Conservation (phyloP, 2,888 invertebrate genomes). For the Lasioglossum vierecki region DNA sequence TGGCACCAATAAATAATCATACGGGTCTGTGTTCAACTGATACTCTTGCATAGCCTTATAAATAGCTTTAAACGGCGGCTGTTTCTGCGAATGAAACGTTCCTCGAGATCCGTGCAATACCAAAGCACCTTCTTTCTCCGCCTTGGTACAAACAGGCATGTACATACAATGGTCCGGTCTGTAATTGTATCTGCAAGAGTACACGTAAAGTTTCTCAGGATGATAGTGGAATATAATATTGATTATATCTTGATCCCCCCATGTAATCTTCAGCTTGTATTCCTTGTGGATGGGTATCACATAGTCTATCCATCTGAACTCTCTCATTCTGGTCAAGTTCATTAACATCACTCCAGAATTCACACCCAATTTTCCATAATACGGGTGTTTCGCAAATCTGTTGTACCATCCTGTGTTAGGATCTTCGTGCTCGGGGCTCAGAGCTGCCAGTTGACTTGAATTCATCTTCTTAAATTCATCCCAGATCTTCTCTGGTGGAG, state of each 20-base stretch:
- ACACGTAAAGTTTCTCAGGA: slow-evolving; percentile 91
- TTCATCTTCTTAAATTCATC: slow-evolving; percentile 92
- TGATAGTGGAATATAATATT: slow-evolving; percentile 95
- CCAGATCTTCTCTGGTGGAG: slow-evolving; percentile 94
- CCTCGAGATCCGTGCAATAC: slow-evolving; percentile 95
- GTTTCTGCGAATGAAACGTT: slow-evolving; percentile 93
- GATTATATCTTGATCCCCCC: slow-evolving; percentile 99
- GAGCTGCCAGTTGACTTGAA: slow-evolving; percentile 92
- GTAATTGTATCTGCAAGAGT: slow-evolving; percentile 95
- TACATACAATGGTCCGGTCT: slow-evolving; percentile 99
- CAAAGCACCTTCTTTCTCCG: slow-evolving; percentile 90
- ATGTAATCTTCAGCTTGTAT: slow-evolving; percentile 94
- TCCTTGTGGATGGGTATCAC: slow-evolving; percentile 93
- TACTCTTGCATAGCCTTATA: slow-evolving; percentile 89
- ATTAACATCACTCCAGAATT: slow-evolving; percentile 99
- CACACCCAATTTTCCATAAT: slow-evolving; percentile 94
- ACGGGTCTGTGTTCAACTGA: slow-evolving; percentile 88
- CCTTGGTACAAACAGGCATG: slow-evolving; percentile 92
- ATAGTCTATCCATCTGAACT: slow-evolving; percentile 93
- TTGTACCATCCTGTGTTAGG: slow-evolving; percentile 98
- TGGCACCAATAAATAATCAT: slow-evolving; percentile 86
- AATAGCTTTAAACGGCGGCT: slow-evolving; percentile 92
- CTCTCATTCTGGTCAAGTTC: slow-evolving; percentile 96
- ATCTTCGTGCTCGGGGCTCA: slow-evolving; percentile 96
- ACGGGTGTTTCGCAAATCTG: slow-evolving; percentile 97